A percentile compares a stretch with the other conserved stretches of the same genome.
phyloP scores from a whole-genome alignment of 2,113 vertebrate genomes.

The Nibea coibor region DNA sequence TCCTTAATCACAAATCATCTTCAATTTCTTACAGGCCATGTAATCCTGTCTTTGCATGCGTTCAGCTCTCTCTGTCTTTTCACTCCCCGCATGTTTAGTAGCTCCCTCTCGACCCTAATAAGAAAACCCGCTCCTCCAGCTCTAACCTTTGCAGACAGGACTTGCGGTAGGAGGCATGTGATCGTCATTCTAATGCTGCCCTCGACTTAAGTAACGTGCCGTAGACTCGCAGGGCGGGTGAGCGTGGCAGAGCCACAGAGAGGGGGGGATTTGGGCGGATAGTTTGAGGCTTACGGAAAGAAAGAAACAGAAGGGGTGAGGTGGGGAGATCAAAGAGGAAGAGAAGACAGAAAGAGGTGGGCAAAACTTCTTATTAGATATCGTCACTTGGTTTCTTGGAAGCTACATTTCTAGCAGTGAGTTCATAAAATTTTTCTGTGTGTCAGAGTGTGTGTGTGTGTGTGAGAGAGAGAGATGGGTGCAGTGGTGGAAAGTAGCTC shows the following conservation, averaged over 20 bases:
- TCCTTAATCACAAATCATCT: constrained; percentile 29
- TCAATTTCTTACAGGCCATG: constrained; percentile 23
- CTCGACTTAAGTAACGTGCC: constrained; percentile 76
- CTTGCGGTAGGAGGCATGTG: constrained; percentile 67
- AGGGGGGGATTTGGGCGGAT: constrained; percentile 34
- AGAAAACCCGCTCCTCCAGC: constrained; percentile 38
- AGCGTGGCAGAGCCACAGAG: constrained; percentile 20
- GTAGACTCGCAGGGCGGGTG: constrained; percentile 27
- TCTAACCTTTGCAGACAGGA: constrained; percentile 59
- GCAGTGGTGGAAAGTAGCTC: background rate
- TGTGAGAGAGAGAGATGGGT: background rate
- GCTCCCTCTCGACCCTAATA: constrained; percentile 24
- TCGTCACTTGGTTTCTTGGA: constrained; percentile 56
- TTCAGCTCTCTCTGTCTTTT: background rate
- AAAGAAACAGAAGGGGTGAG: constrained; percentile 45
- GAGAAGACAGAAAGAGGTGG: constrained; percentile 64
- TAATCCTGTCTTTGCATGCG: constrained; percentile 7
- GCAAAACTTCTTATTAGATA: constrained; percentile 69
- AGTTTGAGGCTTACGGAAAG: constrained; percentile 55
- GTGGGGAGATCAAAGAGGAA: constrained; percentile 66
- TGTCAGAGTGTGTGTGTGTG: background rate
- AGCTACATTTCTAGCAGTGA: constrained; percentile 33
- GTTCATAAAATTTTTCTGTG: background rate
- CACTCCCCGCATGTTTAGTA: constrained; percentile 24
- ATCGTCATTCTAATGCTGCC: constrained; percentile 78